A percentile compares a stretch with the other conserved stretches of the same genome.
phyloP scores from a whole-genome alignment of 2,797 vertebrate genomes.

The Dipus sagitta region DNA sequence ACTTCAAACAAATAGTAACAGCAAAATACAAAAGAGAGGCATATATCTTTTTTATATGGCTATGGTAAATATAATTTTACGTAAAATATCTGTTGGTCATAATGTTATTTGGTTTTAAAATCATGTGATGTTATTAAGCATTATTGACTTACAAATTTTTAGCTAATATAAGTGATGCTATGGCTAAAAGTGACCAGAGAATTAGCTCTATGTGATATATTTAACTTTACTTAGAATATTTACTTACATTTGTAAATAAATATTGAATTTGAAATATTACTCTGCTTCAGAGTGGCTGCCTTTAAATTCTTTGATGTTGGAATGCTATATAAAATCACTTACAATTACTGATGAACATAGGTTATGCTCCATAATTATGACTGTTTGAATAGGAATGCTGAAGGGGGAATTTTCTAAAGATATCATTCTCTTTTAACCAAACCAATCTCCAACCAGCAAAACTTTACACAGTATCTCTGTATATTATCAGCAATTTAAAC shows the following conservation, averaged over 20 bases:
- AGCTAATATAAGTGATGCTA: background rate
- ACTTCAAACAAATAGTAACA: background rate
- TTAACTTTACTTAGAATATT: background rate
- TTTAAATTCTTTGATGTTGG: background rate
- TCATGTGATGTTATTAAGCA: background rate
- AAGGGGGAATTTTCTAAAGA: background rate
- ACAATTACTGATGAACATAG: background rate
- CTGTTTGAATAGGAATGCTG: background rate
- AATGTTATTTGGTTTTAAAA: background rate
- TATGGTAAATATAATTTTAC: background rate
- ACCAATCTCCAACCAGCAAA: background rate
- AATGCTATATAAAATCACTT: background rate
- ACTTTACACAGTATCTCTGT: background rate
- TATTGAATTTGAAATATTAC: background rate
- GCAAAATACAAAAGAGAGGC: background rate
- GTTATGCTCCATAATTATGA: background rate
- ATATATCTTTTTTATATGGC: background rate
- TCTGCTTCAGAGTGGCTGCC: background rate
- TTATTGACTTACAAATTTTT: background rate
- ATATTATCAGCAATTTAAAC: background rate
- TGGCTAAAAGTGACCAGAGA: background rate
- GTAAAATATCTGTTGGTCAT: background rate
- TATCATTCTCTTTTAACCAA: background rate
- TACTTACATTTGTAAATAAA: background rate
- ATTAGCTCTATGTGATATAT: background rate